phyloP scores from a whole-genome alignment of 1,140 invertebrate species.

The Drosophila saltans region DNA sequence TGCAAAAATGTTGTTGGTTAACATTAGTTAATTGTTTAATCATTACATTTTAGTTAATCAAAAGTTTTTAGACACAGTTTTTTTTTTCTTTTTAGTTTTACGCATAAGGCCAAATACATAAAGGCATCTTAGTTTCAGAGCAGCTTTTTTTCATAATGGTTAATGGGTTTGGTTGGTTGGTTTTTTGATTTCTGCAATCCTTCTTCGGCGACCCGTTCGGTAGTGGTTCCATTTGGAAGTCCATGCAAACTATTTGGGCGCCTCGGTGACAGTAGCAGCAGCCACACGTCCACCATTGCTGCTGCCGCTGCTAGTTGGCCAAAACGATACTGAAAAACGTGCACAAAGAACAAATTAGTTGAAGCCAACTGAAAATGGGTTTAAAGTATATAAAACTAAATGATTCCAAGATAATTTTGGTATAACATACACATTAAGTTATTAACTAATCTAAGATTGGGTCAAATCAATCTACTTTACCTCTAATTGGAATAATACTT shows the following conservation, averaged over 20 bases:
- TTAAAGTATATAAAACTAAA: background rate
- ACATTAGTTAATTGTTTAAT: slow-evolving; percentile 58
- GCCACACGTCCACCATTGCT: slow-evolving; percentile 45
- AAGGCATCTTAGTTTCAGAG: slow-evolving; percentile 39
- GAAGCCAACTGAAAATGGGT: background rate
- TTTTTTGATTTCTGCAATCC: slow-evolving; percentile 5
- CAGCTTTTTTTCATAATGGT: slow-evolving; percentile 30
- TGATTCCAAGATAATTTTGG: background rate
- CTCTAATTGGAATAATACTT: too few relatives aligned
- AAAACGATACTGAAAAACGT: slow-evolving; percentile 66
- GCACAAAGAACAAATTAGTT: slow-evolving; percentile 7
- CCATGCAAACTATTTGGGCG: slow-evolving; percentile 17
- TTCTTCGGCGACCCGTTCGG: background rate
- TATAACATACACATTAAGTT: too few relatives aligned
- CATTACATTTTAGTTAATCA: slow-evolving; percentile 56
- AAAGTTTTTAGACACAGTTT: slow-evolving; percentile 55
- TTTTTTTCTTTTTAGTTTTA: slow-evolving; percentile 21
- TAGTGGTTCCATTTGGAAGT: background rate
- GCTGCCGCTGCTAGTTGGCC: slow-evolving; percentile 66
- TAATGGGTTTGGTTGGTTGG: slow-evolving; percentile 17
- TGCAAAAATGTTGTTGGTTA: slow-evolving; percentile 42
- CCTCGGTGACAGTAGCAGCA: slow-evolving; percentile 35
- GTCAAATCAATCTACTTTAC: too few relatives aligned
- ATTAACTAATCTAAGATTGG: too few relatives aligned
- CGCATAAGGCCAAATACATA: slow-evolving; percentile 53